Evolutionary conservation across 2,888 invertebrate species (phyloP), one percentile per base, ranked within the genome.

Genomic region (Agonopterix alstromeriana): DNA sequence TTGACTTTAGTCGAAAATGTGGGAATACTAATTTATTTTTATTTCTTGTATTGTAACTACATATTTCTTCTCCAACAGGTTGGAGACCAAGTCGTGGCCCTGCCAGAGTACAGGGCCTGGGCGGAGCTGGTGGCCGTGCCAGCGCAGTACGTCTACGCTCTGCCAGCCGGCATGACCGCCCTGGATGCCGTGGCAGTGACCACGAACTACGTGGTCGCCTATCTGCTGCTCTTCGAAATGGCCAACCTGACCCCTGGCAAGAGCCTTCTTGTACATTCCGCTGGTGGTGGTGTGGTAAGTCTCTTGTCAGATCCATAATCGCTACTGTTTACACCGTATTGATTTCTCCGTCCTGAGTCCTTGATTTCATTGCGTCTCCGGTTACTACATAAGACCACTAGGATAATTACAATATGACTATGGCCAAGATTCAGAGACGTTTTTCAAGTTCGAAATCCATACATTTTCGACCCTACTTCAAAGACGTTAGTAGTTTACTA

Each of bases 261-360:
- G 86, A 94, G 93, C 55, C 90, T 97, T 8, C 90, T 97, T 51
- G 90, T 96, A 10, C 95, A 97, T 76, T 95, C 95, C 36, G 95
- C 95, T 62, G 96, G 95, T 36, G 97, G 97, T 52, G 96, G 95
- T 53, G 95, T 97, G 90, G 96, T 94, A 84, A 93, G 95, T 93
- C 1, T 40, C 46, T 48, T 11, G 2, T 42, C 11, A n/a, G 38
- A 38, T 5, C 38, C 17, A 5, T 38, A 38, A n/a, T 38, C n/a
- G 5, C 0, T n/a, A 38, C 38, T 38, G 38, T 38, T 38, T n/a
- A 38, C n/a, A n/a, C n/a, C n/a, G n/a, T n/a, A n/a, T n/a, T n/a
- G n/a, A n/a, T n/a, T n/a, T n/a, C n/a, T n/a, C n/a, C n/a, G n/a
- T n/a, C n/a, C n/a, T n/a, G n/a, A n/a, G n/a, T 10, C 8, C 36